Evolutionary conservation across 1,140 invertebrate species (phyloP).

Genomic region (Pseudomyrmex flavicornis): DNA sequence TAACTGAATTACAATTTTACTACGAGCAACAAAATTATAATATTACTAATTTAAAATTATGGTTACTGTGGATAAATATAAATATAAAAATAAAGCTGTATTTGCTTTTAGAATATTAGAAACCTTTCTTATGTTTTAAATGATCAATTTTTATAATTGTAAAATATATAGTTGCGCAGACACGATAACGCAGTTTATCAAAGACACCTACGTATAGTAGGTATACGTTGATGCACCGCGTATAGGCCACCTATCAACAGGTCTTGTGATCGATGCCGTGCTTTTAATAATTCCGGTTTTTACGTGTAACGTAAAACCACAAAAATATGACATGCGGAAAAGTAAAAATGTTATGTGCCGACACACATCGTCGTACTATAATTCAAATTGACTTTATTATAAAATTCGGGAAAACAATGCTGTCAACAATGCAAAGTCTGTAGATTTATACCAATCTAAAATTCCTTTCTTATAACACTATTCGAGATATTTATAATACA

Average conservation of each 20-base stretch:
- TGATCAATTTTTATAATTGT: too few species aligned
- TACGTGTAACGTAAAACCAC: conserved; percentile 6
- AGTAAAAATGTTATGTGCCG: background rate
- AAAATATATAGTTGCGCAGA: background rate
- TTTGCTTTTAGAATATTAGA: background rate
- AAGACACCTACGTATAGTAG: background rate
- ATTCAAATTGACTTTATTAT: conserved; percentile 3
- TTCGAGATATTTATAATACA: conserved; percentile 19
- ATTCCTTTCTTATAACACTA: background rate
- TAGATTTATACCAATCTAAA: background rate
- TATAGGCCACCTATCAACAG: conserved; percentile 63
- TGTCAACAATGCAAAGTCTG: background rate
- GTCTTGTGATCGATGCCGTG: conserved; percentile 65
- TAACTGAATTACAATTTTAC: background rate
- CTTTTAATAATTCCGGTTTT: conserved; percentile 68
- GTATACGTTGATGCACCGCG: conserved; percentile 3
- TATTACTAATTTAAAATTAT: background rate
- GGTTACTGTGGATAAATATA: background rate
- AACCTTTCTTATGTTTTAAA: too few species aligned
- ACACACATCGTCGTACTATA: background rate
- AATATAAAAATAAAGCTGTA: too few species aligned
- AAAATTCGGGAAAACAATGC: background rate
- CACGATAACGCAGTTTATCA: conserved; percentile 19
- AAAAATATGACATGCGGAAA: conserved; percentile 3
- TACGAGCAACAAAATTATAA: background rate